Conservation (phyloP, 2,113 vertebrate species). For the Sinocyclocheilus grahami region DNA sequence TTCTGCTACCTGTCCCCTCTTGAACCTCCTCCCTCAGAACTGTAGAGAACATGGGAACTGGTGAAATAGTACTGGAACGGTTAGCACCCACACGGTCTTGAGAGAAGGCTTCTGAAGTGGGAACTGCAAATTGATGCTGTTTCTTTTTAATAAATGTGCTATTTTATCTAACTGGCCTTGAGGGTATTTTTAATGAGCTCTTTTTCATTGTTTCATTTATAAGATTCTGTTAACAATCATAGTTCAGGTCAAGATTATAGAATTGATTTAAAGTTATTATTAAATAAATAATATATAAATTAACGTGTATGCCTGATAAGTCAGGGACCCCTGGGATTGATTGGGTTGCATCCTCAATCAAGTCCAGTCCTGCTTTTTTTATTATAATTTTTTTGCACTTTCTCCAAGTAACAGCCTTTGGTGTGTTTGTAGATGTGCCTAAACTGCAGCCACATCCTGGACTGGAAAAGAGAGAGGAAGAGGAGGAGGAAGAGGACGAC, state of each 20-base stretch:
- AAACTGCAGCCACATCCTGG: slow-evolving; percentile 96
- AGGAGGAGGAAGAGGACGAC: slow-evolving; percentile 93
- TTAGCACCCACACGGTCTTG: slow-evolving; percentile 56
- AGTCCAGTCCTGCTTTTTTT: not conserved
- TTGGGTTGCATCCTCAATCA: not conserved
- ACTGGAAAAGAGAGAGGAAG: slow-evolving; percentile 91
- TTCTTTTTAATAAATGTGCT: slow-evolving; percentile 82
- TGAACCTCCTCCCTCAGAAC: slow-evolving; percentile 40
- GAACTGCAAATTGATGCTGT: slow-evolving; percentile 72
- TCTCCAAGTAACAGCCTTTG: not conserved
- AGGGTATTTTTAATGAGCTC: slow-evolving; percentile 9
- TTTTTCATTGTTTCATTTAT: not conserved
- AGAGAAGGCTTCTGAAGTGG: slow-evolving; percentile 59
- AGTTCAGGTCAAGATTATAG: not conserved
- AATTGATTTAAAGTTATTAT: no score
- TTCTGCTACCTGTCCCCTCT: slow-evolving; percentile 43
- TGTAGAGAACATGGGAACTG: slow-evolving; percentile 13
- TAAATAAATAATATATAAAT: no score
- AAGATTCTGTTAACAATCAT: not conserved
- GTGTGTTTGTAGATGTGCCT: slow-evolving; percentile 85
- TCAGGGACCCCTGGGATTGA: slow-evolving; percentile 14
- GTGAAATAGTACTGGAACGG: slow-evolving; percentile 39
- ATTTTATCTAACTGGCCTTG: slow-evolving; percentile 72
- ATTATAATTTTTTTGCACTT: not conserved
- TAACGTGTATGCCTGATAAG: no score